Percentiles rank a stretch among this genome's conserved stretches.
These are phyloP conservation scores for Elysia chlorotica DNA, from an alignment of 1,140 invertebrate genomes.

Conservation along the genomic window DNA sequence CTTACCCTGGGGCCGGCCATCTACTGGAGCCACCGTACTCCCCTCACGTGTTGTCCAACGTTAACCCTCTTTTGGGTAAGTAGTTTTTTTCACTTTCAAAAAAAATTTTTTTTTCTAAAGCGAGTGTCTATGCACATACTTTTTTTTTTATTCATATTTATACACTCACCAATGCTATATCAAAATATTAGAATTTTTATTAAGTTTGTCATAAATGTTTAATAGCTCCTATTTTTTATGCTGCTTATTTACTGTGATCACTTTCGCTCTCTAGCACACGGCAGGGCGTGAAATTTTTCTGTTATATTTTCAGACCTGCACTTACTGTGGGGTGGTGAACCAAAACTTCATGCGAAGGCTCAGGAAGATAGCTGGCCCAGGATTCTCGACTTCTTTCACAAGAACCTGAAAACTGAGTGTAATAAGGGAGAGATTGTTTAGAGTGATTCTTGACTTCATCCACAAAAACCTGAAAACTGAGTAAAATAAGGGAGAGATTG, in stretches of 20 bases:
- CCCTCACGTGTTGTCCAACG: slow-evolving; percentile 21
- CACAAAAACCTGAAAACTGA: too few relatives aligned
- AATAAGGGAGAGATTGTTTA: too few relatives aligned
- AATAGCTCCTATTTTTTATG: too few relatives aligned
- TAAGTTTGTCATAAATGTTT: too few relatives aligned
- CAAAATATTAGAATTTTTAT: not conserved
- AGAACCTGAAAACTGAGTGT: too few relatives aligned
- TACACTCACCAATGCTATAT: not conserved
- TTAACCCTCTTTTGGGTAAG: slow-evolving; percentile 15
- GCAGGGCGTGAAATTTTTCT: too few relatives aligned
- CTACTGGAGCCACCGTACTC: slow-evolving; percentile 44
- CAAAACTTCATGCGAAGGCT: slow-evolving; percentile 31
- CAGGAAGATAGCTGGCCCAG: slow-evolving; percentile 39
- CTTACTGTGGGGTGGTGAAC: slow-evolving; percentile 33
- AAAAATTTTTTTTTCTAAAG: not conserved
- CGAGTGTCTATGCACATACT: not conserved
- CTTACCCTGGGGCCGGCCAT: slow-evolving; percentile 44
- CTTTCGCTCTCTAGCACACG: too few relatives aligned
- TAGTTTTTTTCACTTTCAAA: not conserved
- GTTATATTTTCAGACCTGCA: slow-evolving; percentile 24
- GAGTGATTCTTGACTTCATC: too few relatives aligned
- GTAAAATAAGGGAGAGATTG: too few relatives aligned
- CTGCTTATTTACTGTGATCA: too few relatives aligned
- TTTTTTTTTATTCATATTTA: not conserved
- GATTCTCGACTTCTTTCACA: slow-evolving; percentile 34